Evolutionary conservation across 2,888 invertebrate genomes (phyloP), one percentile per base, ranked within the genome.

Genomic region (Temnothorax unifasciatus): DNA sequence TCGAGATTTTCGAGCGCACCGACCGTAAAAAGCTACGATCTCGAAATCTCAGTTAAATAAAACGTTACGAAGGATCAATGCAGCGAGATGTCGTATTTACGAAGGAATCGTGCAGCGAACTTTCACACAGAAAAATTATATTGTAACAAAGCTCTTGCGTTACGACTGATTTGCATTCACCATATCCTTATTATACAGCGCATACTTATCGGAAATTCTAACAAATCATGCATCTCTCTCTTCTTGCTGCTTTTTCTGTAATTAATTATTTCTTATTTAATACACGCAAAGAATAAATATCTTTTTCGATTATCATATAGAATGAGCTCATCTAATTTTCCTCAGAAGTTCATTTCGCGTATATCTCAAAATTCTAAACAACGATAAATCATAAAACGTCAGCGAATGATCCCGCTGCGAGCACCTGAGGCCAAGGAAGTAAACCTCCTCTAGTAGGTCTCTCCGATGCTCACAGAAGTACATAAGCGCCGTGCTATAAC

Each of bases 11-110:
- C 66, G 64, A 68, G 81, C 71, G 61, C 75, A 34, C 18, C 34
- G 66, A 34, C 69, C n/a, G 52, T 81, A 87, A 88, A 87, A 84
- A 81, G 44, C 34, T 73, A 64, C 25, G 3, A 29, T 41, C 38
- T n/a, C 63, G 41, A 44, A 64, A 86, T 88, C 69, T 74, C 85
- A 82, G 88, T 90, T 84, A 85, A 83, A 57, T 47, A 21, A 61
- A 13, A 52, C 13, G 9, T 34, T n/a, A 18, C 18, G 2, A 50
- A 13, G 15, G 3, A 9, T 47, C 8, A 21, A 3, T 13, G 25
- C 41, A 11, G 9, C 9, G 41, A 54, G 4, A 38, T 41, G 18
- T 52, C 18, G 18, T 13, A 38, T 41, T 52, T n/a, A 47, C 13
- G 38, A 61, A 38, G 13, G 1, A 64, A 52, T 64, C 9, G 4